Evolutionary conservation across 2,888 invertebrate genomes (phyloP), one percentile per base, ranked within the genome.

Genomic region (Archips xylosteana): DNA sequence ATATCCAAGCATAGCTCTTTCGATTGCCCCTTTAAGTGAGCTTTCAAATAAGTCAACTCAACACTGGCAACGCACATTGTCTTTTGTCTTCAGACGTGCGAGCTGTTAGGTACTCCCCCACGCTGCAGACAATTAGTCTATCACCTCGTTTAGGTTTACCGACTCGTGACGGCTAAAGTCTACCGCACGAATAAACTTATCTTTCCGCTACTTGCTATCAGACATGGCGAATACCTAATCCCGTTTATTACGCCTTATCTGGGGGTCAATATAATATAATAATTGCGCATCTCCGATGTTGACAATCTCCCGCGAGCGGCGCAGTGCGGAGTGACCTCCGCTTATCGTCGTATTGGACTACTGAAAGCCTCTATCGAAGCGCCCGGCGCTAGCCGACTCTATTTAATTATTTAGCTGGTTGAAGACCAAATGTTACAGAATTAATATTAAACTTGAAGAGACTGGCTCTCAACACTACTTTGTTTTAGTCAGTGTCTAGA

Each of bases 231-330:
- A 10, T 32, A 57, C 32, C 23, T 57, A 10, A 57, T 57, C 57
- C 57, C 57, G 32, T 57, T 32, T 6, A 57, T 51, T 51, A 4
- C 32, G 12, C 10, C 4, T 54, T 70, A 64, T 59, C 47, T 10
- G 34, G 54, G 49, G 23, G 59, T 65, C 71, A 60, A 5, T 57
- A 13, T 64, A 49, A 13, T 57, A 13, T 45, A 59, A 59, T 63
- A 59, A 59, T 63, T 64, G 59, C 71, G 49, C 64, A 65, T 59
- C 59, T 13, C 36, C 13, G 36, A 23, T 61, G 49, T 61, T 47
- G 47, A 42, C 42, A 42, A 60, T 42, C 42, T 62, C 42, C 64
- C n/a, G 9, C 32, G 13, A 49, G 32, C 47, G 45, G 23, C 32
- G 47, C 47, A 32, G 34, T n/a, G 39, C 61, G 49, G 13, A 49